Evolutionary conservation across 2,888 invertebrate genomes (phyloP).

Genomic region (Parapristionchus giblindavisi): DNA sequence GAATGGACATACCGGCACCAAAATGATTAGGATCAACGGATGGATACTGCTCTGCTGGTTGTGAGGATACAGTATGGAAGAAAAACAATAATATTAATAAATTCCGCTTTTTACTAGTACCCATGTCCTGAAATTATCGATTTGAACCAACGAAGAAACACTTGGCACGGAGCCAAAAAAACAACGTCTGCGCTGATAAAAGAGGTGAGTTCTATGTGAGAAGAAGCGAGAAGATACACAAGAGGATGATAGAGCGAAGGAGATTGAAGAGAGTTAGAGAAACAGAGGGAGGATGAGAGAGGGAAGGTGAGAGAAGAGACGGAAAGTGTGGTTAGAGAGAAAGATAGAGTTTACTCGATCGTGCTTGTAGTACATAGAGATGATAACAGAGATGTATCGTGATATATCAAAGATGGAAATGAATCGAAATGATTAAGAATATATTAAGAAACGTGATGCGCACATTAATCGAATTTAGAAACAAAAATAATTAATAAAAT

Average conservation of each 20-base stretch:
- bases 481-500: no score
- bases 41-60: slow-evolving; percentile 64
- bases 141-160: not conserved
- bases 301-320: slow-evolving; percentile 8
- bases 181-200: not conserved
- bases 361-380: not conserved
- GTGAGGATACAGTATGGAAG: slow-evolving; percentile 32
- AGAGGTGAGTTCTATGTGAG: not conserved
- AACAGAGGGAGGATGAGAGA: not conserved
- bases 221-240: not conserved
- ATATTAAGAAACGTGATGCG: not conserved
- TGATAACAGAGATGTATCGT: no score
- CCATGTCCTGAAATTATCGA: slow-evolving; percentile 3
- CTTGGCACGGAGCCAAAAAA: not conserved
- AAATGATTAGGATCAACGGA: slow-evolving; percentile 65
- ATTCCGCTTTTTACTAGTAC: slow-evolving; percentile 7
- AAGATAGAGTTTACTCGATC: not conserved
- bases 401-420: no score
- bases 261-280: slow-evolving; percentile 18
- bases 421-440: no score
- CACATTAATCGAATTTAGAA: not conserved
- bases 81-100: not conserved
- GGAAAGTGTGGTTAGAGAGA: not conserved
- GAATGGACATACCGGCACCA: slow-evolving; percentile 51
- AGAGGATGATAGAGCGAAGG: not conserved